Conservation (phyloP, 1,140 invertebrate species). For the Bombus sibiricus region DNA sequence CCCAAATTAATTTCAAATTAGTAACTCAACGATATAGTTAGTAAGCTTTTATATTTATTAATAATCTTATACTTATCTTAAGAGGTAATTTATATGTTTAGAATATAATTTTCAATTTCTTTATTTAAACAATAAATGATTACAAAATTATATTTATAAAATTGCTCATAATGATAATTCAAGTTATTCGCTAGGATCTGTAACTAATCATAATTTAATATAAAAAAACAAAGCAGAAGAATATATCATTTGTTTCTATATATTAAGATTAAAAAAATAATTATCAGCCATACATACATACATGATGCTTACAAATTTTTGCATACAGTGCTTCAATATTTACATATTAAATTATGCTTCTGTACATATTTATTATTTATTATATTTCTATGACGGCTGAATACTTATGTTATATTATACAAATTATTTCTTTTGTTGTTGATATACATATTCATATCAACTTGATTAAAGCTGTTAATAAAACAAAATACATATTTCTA, state of each 20-base stretch:
- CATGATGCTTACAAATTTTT: constrained; percentile 2
- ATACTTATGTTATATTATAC: constrained; percentile 15
- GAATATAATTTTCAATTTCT: neutral
- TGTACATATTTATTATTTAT: neutral
- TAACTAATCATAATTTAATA: neutral
- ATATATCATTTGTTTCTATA: neutral
- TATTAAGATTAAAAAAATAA: constrained; percentile 3
- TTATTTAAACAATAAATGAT: constrained; percentile 26
- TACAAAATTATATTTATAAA: constrained; percentile 1
- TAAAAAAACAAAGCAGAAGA: neutral
- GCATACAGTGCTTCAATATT: constrained; percentile 8
- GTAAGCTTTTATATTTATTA: neutral
- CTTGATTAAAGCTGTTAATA: neutral
- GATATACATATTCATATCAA: constrained; percentile 37
- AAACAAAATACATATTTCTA: constrained; percentile 14
- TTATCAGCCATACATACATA: neutral
- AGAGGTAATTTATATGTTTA: neutral
- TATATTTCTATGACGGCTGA: neutral
- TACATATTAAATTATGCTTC: constrained; percentile 17
- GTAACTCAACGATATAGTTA: too few relatives aligned
- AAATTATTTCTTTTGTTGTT: constrained; percentile 7
- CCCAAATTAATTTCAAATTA: neutral
- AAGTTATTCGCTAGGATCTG: neutral
- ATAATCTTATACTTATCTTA: neutral
- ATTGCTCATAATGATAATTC: neutral